Percentiles rank a stretch among this genome's conserved stretches.
phyloP scores from a whole-genome alignment of 1,140 invertebrate species.

The Odontomachus brunneus region DNA sequence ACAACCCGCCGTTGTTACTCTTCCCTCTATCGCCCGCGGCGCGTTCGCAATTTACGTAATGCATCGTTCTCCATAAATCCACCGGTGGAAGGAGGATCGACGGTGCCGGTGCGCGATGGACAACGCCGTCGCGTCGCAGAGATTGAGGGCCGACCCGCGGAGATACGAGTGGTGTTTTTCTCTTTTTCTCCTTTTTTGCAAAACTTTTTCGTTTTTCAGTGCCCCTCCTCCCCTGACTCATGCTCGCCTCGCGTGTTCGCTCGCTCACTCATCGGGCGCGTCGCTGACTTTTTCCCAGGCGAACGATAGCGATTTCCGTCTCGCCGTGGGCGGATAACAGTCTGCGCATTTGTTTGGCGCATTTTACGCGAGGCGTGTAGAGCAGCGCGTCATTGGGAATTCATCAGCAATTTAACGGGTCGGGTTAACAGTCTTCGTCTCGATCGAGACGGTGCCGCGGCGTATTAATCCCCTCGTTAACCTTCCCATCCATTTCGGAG shows the following conservation, averaged over 20 bases:
- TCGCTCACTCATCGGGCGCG: background rate
- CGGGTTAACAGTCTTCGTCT: slow-evolving; percentile 43
- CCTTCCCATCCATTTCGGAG: background rate
- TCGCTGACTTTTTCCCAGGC: slow-evolving; percentile 34
- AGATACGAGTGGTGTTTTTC: slow-evolving; percentile 40
- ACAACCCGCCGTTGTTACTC: slow-evolving; percentile 35
- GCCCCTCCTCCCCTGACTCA: no score
- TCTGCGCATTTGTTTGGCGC: slow-evolving; percentile 39
- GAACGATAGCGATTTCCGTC: slow-evolving; percentile 45
- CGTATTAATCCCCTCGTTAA: slow-evolving; percentile 43
- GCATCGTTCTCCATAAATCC: slow-evolving; percentile 81
- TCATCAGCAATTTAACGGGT: slow-evolving; percentile 53
- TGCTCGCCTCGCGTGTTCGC: background rate
- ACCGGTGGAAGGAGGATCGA: slow-evolving; percentile 74
- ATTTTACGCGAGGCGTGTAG: slow-evolving; percentile 39
- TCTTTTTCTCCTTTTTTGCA: slow-evolving; percentile 16
- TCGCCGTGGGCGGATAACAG: slow-evolving; percentile 31
- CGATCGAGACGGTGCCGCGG: slow-evolving; percentile 32
- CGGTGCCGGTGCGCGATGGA: slow-evolving; percentile 67
- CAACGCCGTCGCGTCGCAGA: slow-evolving; percentile 56
- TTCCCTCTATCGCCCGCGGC: slow-evolving; percentile 67
- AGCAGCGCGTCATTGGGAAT: slow-evolving; percentile 37
- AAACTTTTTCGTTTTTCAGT: slow-evolving; percentile 21
- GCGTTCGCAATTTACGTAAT: slow-evolving; percentile 81
- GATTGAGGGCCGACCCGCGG: slow-evolving; percentile 56